Percentiles rank a stretch among this genome's conserved stretches.
These are phyloP conservation scores for Scartelaos histophorus DNA, from an alignment of 2,113 vertebrate species.

Conservation along the genomic window DNA sequence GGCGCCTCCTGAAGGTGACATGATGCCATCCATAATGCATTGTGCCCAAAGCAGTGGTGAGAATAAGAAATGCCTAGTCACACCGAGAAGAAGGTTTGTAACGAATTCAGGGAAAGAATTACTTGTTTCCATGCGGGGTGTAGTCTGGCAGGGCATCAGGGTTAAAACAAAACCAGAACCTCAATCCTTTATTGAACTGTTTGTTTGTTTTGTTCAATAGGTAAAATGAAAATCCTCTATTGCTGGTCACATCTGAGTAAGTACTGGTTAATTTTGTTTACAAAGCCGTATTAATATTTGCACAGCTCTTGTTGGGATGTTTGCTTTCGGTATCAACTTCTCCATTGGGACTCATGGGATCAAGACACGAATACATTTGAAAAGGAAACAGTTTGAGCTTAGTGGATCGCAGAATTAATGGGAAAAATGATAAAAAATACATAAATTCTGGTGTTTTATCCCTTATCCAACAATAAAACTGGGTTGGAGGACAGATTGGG, in stretches of 20 bases:
- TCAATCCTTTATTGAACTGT: not conserved
- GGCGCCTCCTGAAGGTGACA: conserved; percentile 14
- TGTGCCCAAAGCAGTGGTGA: not conserved
- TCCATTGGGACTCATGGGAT: not conserved
- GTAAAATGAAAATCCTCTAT: not conserved
- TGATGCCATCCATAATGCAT: conserved; percentile 12
- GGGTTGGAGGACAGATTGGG: no score
- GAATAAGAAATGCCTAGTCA: not conserved
- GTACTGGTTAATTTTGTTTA: not conserved
- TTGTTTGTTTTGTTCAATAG: no score
- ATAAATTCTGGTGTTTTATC: no score
- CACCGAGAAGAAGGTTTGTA: not conserved
- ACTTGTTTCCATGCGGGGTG: no score
- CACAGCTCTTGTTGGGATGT: not conserved
- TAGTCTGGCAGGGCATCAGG: not conserved
- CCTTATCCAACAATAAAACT: no score
- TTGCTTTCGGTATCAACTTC: not conserved
- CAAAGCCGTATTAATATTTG: not conserved
- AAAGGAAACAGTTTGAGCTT: not conserved
- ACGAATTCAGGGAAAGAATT: not conserved
- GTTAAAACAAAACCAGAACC: not conserved
- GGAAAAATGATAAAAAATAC: no score
- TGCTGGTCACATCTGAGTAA: not conserved
- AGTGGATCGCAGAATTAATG: not conserved
- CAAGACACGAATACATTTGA: not conserved